A percentile compares a stretch with the other conserved stretches of the same genome.
These are phyloP conservation scores for Onychomys torridus DNA, from an alignment of 2,797 vertebrate species.

Conservation along the genomic window DNA sequence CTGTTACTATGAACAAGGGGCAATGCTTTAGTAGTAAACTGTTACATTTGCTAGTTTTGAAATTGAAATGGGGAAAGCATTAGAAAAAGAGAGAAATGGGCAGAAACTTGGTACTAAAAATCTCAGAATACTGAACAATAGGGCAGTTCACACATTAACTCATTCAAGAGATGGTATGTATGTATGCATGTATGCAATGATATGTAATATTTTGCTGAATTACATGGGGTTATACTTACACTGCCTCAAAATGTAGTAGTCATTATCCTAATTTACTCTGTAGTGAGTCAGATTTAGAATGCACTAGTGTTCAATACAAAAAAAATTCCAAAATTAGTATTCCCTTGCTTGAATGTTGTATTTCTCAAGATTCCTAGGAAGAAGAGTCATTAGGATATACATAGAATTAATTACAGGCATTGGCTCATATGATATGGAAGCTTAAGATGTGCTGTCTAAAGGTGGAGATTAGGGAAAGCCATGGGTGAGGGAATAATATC, in stretches of 20 bases:
- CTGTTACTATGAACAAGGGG: constrained; percentile 13
- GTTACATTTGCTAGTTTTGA: constrained; percentile 1
- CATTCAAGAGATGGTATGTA: background rate
- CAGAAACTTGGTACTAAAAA: constrained; percentile 3
- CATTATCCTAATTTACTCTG: background rate
- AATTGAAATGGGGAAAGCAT: constrained; percentile 17
- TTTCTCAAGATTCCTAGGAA: background rate
- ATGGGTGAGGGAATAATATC: background rate
- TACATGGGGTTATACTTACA: background rate
- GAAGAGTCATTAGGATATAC: background rate
- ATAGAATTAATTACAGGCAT: background rate
- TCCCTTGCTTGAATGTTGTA: background rate
- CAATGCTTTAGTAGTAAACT: constrained; percentile 1
- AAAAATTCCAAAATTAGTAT: constrained; percentile 3
- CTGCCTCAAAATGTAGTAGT: background rate
- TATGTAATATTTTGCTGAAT: constrained; percentile 4
- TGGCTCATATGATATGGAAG: background rate
- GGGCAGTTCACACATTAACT: background rate
- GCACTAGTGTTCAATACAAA: background rate
- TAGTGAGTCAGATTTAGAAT: background rate
- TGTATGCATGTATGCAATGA: background rate
- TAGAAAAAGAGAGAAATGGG: constrained; percentile 34
- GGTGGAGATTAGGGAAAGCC: background rate
- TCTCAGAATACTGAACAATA: constrained; percentile 22
- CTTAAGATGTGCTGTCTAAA: background rate